phyloP scores from a whole-genome alignment of 2,797 vertebrate species.

The Sebastes kiyomatsui region DNA sequence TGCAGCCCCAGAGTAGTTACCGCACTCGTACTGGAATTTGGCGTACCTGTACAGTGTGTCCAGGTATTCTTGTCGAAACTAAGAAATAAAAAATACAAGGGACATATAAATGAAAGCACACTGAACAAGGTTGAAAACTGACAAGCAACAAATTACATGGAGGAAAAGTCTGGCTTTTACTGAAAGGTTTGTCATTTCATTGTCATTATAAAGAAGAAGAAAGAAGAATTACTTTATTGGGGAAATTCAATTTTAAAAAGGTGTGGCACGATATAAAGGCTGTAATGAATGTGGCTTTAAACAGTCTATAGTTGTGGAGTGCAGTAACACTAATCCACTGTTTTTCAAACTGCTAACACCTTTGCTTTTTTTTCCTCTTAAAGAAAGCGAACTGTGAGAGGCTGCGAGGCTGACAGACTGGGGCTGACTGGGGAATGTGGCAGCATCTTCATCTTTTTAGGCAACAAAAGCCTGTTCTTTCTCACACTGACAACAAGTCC shows the following conservation, averaged over 20 bases:
- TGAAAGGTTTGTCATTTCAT: not conserved
- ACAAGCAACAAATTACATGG: not conserved
- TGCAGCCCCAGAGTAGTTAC: slow-evolving; percentile 97
- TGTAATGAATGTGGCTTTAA: not conserved
- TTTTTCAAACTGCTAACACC: not conserved
- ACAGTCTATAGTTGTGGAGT: not conserved
- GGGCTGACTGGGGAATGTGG: slow-evolving; percentile 1
- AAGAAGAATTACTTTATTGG: not conserved
- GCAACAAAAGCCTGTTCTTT: slow-evolving; percentile 15
- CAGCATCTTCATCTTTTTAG: slow-evolving; percentile 4
- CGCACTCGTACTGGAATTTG: slow-evolving; percentile 99
- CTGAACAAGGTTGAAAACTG: not conserved
- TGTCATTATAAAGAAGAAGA: not conserved
- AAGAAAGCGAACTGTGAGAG: not conserved
- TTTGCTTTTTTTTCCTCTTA: not conserved
- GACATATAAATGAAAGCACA: not conserved
- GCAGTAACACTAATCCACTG: not conserved
- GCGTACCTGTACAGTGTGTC: slow-evolving; percentile 97
- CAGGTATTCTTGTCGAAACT: slow-evolving; percentile 95
- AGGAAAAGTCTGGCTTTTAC: not conserved
- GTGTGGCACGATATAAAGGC: not conserved
- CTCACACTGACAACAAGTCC: not conserved
- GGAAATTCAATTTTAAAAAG: too few species aligned
- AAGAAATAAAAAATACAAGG: not conserved
- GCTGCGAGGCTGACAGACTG: not conserved